A percentile compares a stretch with the other conserved stretches of the same genome.
Conservation (phyloP, 2,797 vertebrate genomes). For the Steatocranus sp. region DNA sequence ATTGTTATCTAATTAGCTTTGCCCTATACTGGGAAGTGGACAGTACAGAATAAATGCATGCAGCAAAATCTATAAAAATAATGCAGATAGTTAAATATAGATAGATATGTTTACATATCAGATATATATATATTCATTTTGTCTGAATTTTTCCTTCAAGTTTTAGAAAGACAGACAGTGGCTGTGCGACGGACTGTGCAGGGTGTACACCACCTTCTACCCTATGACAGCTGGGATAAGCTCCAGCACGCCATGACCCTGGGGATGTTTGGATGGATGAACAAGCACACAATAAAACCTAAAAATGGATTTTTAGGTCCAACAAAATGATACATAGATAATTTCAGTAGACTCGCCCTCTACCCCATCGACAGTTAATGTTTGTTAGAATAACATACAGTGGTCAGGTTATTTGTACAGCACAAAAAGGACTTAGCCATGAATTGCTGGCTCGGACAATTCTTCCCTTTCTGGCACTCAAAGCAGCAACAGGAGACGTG, state of each 20-base stretch:
- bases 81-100: not conserved
- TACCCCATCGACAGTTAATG: not conserved
- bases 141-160: not conserved
- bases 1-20: not conserved
- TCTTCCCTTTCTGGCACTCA: constrained; percentile 3
- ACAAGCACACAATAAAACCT: not conserved
- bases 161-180: not conserved
- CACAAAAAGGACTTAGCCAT: not conserved
- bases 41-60: not conserved
- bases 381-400: not conserved
- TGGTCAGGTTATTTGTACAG: not conserved
- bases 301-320: not conserved
- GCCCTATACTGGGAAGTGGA: not conserved
- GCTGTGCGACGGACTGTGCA: not conserved
- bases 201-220: not conserved
- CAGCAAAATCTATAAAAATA: not conserved
- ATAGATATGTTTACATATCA: not conserved
- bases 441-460: not conserved
- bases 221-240: not conserved
- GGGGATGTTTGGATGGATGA: not conserved
- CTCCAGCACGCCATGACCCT: not conserved
- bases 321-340: not conserved
- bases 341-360: not conserved
- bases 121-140: not conserved
- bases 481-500: not conserved